A percentile compares a stretch with the other conserved stretches of the same genome.
Conservation (phyloP, 2,797 vertebrate genomes). For the Martes flavigula region DNA sequence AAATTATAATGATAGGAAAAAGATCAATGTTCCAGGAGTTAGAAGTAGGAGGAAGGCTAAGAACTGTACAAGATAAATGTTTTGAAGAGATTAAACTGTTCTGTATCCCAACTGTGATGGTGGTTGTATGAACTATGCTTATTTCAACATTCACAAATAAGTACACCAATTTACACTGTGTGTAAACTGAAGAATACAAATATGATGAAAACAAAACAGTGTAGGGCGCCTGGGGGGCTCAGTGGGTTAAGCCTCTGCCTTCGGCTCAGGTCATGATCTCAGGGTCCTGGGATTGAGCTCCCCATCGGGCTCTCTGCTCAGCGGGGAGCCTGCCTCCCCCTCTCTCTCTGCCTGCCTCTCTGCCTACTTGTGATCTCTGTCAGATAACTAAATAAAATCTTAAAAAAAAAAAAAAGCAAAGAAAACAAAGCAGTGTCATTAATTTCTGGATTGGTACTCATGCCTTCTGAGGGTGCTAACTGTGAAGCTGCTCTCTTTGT, state of each 20-base stretch:
- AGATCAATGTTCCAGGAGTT: neutral
- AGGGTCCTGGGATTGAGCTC: no score
- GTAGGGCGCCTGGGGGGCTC: no score
- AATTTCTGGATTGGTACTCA: neutral
- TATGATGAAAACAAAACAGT: neutral
- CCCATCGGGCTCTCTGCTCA: no score
- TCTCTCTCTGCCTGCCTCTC: no score
- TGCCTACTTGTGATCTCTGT: no score
- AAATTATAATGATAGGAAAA: neutral
- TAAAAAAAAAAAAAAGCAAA: no score
- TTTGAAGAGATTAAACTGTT: neutral
- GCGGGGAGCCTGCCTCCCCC: no score
- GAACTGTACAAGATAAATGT: neutral
- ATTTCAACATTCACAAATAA: neutral
- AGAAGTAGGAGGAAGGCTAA: neutral
- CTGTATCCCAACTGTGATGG: neutral
- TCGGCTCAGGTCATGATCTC: no score
- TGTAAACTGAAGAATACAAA: neutral
- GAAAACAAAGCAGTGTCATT: neutral
- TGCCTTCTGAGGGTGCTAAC: neutral
- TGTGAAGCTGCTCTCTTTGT: neutral
- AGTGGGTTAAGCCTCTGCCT: no score
- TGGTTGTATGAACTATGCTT: neutral
- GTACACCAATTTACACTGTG: no score
- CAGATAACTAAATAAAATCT: no score